Evolutionary conservation across 2,888 invertebrate genomes (phyloP), one percentile per base, ranked within the genome.

Genomic region (Autographa gamma): DNA sequence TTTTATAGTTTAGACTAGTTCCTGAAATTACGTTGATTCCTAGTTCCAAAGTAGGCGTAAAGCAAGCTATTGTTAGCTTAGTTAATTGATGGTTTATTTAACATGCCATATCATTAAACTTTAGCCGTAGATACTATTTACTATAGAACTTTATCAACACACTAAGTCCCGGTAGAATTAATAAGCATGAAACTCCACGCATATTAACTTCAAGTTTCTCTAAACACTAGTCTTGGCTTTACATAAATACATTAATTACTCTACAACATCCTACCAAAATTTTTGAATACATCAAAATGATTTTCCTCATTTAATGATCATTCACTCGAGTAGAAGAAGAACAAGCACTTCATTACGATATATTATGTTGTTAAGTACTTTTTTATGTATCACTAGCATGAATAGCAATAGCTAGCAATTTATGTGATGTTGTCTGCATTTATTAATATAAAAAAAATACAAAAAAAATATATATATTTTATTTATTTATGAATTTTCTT

Each of bases 141-240:
- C n/a, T 48, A 7, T 67, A 70, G 19, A 78, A 76, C 73, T 71
- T 63, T 25, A 68, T 69, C 77, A 61, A 59, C 63, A 71, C 67
- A 48, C 43, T 34, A 63, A 74, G 63, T 76, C 60, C 65, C 52
- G 67, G 74, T 69, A 74, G 74, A 43, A 43, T 43, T 43, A 43
- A 16, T 43, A 43, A 43, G 43, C 16, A 43, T 43, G 43, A 43
- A 43, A 43, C 43, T 43, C 43, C 16, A 48, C 48, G 48, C 48
- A 48, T 48, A 48, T 48, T 48, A 48, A n/a, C 48, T 48, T 48
- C 6, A 48, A 48, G 48, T 48, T 48, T 48, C n/a, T 38, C 38
- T 11, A 38, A 48, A 48, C 5, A n/a, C 48, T 48, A 48, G 48
- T 48, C n/a, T 48, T n/a, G 8, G 48, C 48, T 48, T 48, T 48